Conservation (phyloP, 2,797 vertebrate genomes). For the Peromyscus melanophrys region DNA sequence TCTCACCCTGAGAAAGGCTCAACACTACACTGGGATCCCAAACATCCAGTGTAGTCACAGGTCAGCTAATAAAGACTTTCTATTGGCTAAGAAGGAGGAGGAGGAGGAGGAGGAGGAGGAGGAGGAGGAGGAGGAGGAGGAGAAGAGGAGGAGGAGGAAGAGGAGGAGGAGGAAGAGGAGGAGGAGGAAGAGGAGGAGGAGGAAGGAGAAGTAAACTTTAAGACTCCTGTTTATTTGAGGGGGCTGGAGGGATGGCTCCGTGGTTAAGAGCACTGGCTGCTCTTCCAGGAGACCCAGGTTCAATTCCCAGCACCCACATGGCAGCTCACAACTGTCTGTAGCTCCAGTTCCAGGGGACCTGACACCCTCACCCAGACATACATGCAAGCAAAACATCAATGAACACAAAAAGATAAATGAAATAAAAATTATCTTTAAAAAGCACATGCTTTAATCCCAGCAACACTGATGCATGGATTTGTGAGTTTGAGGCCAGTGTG, state of each 20-base stretch:
- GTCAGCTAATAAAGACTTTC: no score
- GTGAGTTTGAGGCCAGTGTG: not conserved
- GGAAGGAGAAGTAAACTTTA: not conserved
- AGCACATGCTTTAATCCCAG: not conserved
- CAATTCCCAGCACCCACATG: not conserved
- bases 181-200: no score
- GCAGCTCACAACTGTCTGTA: not conserved
- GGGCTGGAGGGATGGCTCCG: not conserved
- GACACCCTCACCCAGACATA: not conserved
- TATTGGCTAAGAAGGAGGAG: no score
- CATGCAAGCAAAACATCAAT: not conserved
- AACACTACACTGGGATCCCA: no score
- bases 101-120: no score
- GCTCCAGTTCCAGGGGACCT: not conserved
- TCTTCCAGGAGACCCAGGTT: not conserved
- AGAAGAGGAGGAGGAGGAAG: no score
- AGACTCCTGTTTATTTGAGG: not conserved
- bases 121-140: no score
- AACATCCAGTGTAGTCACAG: no score
- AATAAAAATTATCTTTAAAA: not conserved
- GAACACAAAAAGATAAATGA: not conserved
- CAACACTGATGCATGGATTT: not conserved
- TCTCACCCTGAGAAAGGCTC: no score
- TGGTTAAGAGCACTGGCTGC: not conserved
- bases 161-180: no score